phyloP scores from a whole-genome alignment of 2,888 invertebrate genomes.

The Slavum lentiscoides region DNA sequence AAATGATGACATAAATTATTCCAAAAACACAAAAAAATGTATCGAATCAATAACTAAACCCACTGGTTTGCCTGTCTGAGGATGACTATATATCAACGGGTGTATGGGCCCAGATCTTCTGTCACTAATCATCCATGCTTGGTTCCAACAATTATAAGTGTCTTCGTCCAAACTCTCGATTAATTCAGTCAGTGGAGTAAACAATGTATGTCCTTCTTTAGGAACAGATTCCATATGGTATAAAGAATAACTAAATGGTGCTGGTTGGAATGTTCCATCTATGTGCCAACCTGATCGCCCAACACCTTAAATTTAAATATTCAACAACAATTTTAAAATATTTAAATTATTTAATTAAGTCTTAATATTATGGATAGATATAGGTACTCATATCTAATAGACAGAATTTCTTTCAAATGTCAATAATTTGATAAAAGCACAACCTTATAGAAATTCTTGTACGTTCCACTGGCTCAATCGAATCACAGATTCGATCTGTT shows the following conservation, averaged over 20 bases:
- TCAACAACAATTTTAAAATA: not conserved
- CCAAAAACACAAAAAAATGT: not conserved
- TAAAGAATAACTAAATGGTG: conserved; percentile 58
- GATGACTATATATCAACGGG: conserved; percentile 58
- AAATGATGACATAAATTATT: not conserved
- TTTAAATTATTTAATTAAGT: too few relatives aligned
- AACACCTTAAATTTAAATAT: conserved; percentile 56
- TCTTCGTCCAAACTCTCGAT: conserved; percentile 56
- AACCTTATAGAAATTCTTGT: too few relatives aligned
- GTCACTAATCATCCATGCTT: conserved; percentile 58
- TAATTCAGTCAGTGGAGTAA: conserved; percentile 57
- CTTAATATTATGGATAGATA: too few relatives aligned
- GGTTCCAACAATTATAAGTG: conserved; percentile 57
- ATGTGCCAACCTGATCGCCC: conserved; percentile 59
- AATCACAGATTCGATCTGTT: too few relatives aligned
- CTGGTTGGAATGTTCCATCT: conserved; percentile 58
- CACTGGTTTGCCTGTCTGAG: conserved; percentile 57
- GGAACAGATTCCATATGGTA: conserved; percentile 58
- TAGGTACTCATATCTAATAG: too few relatives aligned
- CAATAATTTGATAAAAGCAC: too few relatives aligned
- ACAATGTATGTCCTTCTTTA: conserved; percentile 57
- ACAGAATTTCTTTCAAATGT: too few relatives aligned
- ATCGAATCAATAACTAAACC: conserved; percentile 7
- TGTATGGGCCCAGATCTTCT: conserved; percentile 57
- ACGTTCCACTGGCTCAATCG: too few relatives aligned